Evolutionary conservation across 2,113 vertebrate genomes (phyloP).

Genomic region (Grallaria varia): DNA sequence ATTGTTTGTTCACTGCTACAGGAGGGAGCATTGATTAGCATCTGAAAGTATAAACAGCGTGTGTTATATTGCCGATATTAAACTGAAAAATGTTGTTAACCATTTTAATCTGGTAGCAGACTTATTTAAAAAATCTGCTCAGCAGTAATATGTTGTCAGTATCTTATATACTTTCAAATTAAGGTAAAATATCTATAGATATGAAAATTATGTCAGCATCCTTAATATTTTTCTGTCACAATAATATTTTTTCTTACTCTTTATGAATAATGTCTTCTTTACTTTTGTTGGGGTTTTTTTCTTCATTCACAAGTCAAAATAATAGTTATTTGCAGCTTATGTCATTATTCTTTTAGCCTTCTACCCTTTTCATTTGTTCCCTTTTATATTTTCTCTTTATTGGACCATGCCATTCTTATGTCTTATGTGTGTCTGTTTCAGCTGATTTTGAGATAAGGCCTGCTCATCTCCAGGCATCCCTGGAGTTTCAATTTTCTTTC

Average conservation of each 20-base stretch:
- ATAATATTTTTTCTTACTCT: not conserved
- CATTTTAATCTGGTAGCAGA: not conserved
- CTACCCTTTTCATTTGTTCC: not conserved
- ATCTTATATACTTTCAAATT: not conserved
- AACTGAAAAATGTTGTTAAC: not conserved
- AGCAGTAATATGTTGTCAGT: not conserved
- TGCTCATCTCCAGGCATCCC: not conserved
- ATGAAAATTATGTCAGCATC: not conserved
- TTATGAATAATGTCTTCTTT: not conserved
- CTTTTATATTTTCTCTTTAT: not conserved
- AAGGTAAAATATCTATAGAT: not conserved
- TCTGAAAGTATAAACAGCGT: not conserved
- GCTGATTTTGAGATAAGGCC: not conserved
- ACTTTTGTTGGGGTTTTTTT: not conserved
- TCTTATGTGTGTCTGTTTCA: not conserved
- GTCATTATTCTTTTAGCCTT: not conserved
- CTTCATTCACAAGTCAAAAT: not conserved
- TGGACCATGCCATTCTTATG: not conserved
- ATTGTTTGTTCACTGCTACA: too few relatives aligned
- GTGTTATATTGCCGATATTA: not conserved
- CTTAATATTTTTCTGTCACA: not conserved
- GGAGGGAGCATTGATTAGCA: not conserved
- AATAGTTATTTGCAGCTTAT: not conserved
- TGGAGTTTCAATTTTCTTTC: not conserved
- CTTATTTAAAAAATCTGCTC: not conserved